Evolutionary conservation across 2,888 invertebrate genomes (phyloP).

Genomic region (Molanna angustata): DNA sequence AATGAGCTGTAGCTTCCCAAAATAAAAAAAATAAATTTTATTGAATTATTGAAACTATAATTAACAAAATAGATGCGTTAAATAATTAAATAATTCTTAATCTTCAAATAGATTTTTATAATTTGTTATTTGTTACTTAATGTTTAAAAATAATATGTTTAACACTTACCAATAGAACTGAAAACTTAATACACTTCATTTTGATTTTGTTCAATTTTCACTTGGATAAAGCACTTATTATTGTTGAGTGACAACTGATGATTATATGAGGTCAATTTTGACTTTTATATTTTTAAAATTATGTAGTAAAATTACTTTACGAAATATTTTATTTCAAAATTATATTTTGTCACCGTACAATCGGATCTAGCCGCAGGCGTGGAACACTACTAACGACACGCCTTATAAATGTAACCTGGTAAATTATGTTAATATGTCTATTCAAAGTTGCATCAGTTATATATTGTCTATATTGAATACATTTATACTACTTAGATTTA

Average conservation of each 20-base stretch:
- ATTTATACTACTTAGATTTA: background rate
- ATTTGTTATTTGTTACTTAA: too few species aligned
- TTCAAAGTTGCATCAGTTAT: background rate
- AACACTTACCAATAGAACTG: background rate
- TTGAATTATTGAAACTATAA: too few species aligned
- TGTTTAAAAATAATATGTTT: too few species aligned
- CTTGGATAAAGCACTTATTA: background rate
- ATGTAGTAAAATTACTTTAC: background rate
- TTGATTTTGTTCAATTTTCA: background rate
- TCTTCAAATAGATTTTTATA: too few species aligned
- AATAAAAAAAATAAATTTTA: too few species aligned
- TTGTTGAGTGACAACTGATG: background rate
- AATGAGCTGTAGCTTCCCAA: too few species aligned
- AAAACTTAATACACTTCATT: background rate
- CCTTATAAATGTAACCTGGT: too few species aligned
- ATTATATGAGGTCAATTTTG: background rate
- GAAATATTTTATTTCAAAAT: background rate
- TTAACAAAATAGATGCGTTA: too few species aligned
- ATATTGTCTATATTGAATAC: background rate
- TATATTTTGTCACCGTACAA: background rate
- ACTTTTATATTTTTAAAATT: slow-evolving; percentile 5
- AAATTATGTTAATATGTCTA: too few species aligned
- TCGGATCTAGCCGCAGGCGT: slow-evolving; percentile 1
- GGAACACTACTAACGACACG: background rate
- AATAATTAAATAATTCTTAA: too few species aligned